Evolutionary conservation across 1,140 invertebrate genomes (phyloP).

Genomic region (Telenomus remus): DNA sequence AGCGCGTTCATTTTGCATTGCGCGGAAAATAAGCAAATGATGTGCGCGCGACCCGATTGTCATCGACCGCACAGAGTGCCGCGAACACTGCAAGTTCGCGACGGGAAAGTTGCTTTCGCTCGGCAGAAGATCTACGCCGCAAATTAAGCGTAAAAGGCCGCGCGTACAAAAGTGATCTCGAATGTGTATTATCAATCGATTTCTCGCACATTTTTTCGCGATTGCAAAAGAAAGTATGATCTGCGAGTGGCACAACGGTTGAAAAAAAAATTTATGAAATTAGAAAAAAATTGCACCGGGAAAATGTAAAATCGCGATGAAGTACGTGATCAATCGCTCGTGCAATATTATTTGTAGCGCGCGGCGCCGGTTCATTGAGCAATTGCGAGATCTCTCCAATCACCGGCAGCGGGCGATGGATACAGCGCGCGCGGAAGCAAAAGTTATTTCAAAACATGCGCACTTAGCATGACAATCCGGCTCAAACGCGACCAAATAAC

Average conservation of each 20-base stretch:
- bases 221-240: too few species aligned
- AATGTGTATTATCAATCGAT: conserved; percentile 29
- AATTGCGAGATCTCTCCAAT: too few species aligned
- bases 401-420: too few species aligned
- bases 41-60: conserved; percentile 39
- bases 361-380: too few species aligned
- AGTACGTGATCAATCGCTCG: too few species aligned
- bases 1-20: conserved; percentile 16
- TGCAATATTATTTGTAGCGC: too few species aligned
- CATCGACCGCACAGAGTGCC: conserved; percentile 21
- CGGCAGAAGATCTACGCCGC: conserved; percentile 29
- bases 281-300: neutral
- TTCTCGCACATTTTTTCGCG: conserved; percentile 17
- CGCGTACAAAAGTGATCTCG: conserved; percentile 15
- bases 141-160: conserved; percentile 34
- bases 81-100: conserved; percentile 26
- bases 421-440: too few species aligned
- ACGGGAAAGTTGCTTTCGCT: conserved; percentile 59
- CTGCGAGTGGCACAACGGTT: neutral
- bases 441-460: too few species aligned
- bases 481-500: conserved; percentile 6
- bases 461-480: too few species aligned
- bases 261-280: conserved; percentile 13
- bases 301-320: too few species aligned
- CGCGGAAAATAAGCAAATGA: conserved; percentile 38